Base-by-base conservation (phyloP, 2,797 vertebrate genomes). In the Tragelaphus oryx region DNA sequence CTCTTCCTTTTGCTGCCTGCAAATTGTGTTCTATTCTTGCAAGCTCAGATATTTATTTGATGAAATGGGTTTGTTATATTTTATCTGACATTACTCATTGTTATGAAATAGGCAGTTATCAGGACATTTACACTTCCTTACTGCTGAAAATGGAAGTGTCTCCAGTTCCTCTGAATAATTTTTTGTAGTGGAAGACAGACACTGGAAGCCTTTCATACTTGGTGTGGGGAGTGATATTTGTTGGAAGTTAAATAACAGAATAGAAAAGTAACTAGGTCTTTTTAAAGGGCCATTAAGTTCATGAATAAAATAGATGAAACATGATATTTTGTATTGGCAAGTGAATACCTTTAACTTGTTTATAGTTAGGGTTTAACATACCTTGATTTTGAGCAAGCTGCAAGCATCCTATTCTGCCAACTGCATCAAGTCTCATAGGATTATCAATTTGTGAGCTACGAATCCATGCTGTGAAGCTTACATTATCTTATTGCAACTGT, bases 251-350 rank as follows among this genome's bases (percentile, higher is more conserved):
- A 97, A 48, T 95, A 87, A 96, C 59, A 89, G 68, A 89, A 78
- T 2, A 85, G 71, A 79, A 87, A 92, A 95, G 20, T 97, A 97
- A 96, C 55, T 96, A 84, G 57, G 54, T 79, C n/a, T 78, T 62
- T 95, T 95, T 94, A 87, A 68, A 65, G 87, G 88, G 1, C n/a
- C 59, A 79, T 92, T 95, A 95, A 93, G 71, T 94, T 93, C 62
- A 83, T 95, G 84, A 96, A 91, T 92, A 93, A 95, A 90, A 83
- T 65, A 94, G 62, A 83, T 94, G 86, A 95, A 93, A 96, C 37
- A 41, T 76, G 62, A 81, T 94, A 62, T 59, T 92, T 89, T 68
- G 65, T 74, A 90, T 78, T 92, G 89, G 60, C 62, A 93, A 30
- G 55, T 75, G 59, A 82, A 91, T 84, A 46, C 68, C 57, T 10